phyloP scores from a whole-genome alignment of 1,140 invertebrate species.

The Pogonognathellus flavescens region DNA sequence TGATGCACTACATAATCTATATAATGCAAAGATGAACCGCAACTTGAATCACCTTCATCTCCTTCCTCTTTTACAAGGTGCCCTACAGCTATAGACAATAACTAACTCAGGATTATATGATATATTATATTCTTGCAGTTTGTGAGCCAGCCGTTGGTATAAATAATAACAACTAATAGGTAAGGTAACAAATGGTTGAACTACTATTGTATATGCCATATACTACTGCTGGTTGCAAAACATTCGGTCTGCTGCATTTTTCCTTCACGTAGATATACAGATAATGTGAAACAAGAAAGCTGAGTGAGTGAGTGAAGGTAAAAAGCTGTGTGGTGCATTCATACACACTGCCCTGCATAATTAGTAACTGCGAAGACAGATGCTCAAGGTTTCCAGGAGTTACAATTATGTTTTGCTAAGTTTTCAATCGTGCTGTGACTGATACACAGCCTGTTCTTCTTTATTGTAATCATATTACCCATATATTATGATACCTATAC shows the following conservation, averaged over 20 bases:
- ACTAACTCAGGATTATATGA: no score
- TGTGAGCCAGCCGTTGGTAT: no score
- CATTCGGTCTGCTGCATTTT: conserved; percentile 8
- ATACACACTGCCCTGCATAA: conserved; percentile 38
- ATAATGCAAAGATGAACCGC: conserved; percentile 4
- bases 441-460: neutral
- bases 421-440: neutral
- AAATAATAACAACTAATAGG: no score
- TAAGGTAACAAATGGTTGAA: neutral
- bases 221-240: neutral
- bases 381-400: conserved; percentile 44
- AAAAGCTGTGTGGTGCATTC: conserved; percentile 20
- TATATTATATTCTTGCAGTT: no score
- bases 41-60: neutral
- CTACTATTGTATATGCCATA: neutral
- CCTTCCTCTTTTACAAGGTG: no score
- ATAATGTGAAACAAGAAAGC: neutral
- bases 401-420: conserved; percentile 4
- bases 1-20: conserved; percentile 25
- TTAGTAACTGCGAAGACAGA: conserved; percentile 39
- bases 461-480: neutral
- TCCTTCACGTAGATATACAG: conserved; percentile 38
- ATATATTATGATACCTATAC: no score
- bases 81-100: no score
- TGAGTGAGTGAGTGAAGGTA: conserved; percentile 18